Base-by-base conservation (phyloP, 2,888 invertebrate species). In the Dorcus hopei region DNA sequence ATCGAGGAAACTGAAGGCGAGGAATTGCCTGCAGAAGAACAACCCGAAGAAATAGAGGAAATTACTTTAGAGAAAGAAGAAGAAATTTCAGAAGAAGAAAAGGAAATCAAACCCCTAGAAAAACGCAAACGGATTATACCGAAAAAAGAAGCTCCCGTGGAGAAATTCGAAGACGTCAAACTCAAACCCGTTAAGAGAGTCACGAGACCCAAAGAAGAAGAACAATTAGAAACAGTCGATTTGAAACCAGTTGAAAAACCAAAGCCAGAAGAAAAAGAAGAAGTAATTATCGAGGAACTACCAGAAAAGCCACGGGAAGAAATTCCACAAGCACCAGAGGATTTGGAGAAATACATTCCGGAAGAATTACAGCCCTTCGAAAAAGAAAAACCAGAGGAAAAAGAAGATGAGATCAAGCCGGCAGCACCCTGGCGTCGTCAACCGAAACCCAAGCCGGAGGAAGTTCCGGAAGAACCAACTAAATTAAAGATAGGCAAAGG, bases 321-420 rank as follows among this genome's bases (percentile, higher is more conserved):
- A 41, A 61, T 61, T 19, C 57, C 62, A 43, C 64, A 67, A 49
- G 57, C 68, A 45, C 60, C 58, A 2, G 73, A 73, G 48, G 71
- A 74, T 2, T 71, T 61, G 19, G 59, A 48, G 42, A 67, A 68
- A 69, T 78, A 72, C 54, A 66, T 61, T 64, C 73, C 80, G 9
- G 80, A 82, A 62, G 79, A 81, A 63, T 75, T 80, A 1, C 75
- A 79, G 26, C 3, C 16, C 6, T 19, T 52, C 40, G 54, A 55
- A 3, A 77, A 80, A 58, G 77, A 80, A 45, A 63, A 67, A 60
- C 63, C 61, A 42, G 60, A 64, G 52, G 56, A 62, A 41, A 50
- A 57, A 47, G 62, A 66, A 57, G 65, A 65, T 48, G 74, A 77
- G 67, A 65, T 68, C 49, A 65, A 64, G 54, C 72, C 74, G 6